Evolutionary conservation across 2,888 invertebrate species (phyloP).

Genomic region (Hydropsyche betteni): DNA sequence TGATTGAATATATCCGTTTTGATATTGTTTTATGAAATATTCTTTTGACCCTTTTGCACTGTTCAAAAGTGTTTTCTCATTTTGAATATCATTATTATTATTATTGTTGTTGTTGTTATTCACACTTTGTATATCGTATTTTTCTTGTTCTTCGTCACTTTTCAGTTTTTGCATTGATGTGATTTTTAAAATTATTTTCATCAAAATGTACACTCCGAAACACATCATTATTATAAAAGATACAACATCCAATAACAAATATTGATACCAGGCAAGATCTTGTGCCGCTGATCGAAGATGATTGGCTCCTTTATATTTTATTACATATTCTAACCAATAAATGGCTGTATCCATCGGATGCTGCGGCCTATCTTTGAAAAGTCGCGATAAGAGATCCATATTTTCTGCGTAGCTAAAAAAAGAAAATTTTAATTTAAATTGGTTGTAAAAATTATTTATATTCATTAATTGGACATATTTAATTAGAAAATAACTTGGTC

Average conservation of each 20-base stretch:
- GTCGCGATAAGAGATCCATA: conserved; percentile 61
- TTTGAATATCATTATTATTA: conserved; percentile 31
- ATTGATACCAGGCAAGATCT: conserved; percentile 63
- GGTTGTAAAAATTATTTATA: background rate
- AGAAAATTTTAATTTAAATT: conserved; percentile 16
- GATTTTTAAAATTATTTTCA: background rate
- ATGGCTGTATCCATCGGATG: conserved; percentile 69
- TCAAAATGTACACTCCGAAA: conserved; percentile 57
- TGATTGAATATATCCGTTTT: conserved; percentile 38
- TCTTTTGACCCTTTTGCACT: conserved; percentile 26
- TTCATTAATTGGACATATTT: background rate
- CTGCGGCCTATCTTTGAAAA: conserved; percentile 68
- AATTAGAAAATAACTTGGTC: background rate
- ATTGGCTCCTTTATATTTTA: conserved; percentile 67
- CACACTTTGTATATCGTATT: background rate
- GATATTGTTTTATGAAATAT: conserved; percentile 39
- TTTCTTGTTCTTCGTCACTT: background rate
- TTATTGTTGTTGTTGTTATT: conserved; percentile 41
- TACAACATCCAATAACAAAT: conserved; percentile 61
- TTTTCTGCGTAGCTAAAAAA: conserved; percentile 66
- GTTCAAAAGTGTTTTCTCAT: conserved; percentile 39
- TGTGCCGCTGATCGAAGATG: conserved; percentile 65
- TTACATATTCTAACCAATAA: conserved; percentile 73
- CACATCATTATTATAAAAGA: conserved; percentile 57
- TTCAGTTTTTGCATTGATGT: background rate